A percentile compares a stretch with the other conserved stretches of the same genome.
Conservation (phyloP, 2,797 vertebrate genomes). For the Lacerta bilineata region DNA sequence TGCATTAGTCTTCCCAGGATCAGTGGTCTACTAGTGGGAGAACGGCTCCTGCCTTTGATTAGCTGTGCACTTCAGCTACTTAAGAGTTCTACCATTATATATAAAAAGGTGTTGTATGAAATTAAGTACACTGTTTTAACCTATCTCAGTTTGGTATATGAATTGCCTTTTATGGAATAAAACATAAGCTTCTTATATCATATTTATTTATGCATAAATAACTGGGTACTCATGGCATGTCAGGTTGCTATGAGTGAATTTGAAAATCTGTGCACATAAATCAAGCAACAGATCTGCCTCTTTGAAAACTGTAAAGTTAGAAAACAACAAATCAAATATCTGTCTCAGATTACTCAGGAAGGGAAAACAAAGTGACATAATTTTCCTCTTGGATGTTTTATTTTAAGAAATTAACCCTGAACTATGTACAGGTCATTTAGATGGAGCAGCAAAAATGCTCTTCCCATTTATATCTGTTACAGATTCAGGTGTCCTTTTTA, state of each 20-base stretch:
- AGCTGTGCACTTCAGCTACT: background rate
- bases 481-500: background rate
- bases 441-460: background rate
- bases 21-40: background rate
- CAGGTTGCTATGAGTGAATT: background rate
- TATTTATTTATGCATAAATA: background rate
- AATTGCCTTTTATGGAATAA: background rate
- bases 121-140: too few species aligned
- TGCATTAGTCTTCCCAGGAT: background rate
- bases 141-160: too few species aligned
- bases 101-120: background rate
- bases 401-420: background rate
- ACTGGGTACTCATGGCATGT: background rate
- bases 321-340: slow-evolving; percentile 12
- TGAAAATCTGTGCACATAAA: slow-evolving; percentile 7
- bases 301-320: background rate
- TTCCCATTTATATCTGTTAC: background rate
- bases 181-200: background rate
- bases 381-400: background rate
- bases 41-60: background rate
- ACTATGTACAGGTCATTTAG: background rate
- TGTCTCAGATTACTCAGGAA: background rate
- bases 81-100: background rate
- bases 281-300: background rate
- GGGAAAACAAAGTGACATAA: background rate